Percentiles rank a stretch among this genome's conserved stretches.
phyloP scores from a whole-genome alignment of 2,797 vertebrate genomes.

The Darevskia nairensis region DNA sequence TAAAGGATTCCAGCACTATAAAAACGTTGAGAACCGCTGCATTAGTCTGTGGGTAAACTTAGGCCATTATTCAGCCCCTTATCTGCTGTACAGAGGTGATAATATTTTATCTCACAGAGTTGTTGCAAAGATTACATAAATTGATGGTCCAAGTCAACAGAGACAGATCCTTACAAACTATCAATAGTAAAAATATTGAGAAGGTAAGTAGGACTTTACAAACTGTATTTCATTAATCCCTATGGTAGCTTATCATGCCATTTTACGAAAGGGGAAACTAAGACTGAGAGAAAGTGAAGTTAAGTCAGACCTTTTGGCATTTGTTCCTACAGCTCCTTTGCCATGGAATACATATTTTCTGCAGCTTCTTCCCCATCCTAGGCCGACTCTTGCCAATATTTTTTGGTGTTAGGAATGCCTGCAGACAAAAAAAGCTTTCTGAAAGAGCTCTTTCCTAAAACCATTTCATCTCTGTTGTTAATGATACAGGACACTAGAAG shows the following conservation, averaged over 20 bases:
- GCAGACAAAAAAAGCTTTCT: neutral
- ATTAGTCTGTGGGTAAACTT: no score
- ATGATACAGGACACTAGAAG: conserved; percentile 15
- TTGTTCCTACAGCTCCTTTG: neutral
- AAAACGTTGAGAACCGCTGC: no score
- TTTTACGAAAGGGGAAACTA: neutral
- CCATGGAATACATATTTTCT: neutral
- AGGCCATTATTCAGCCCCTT: no score
- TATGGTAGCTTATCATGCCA: conserved; percentile 12
- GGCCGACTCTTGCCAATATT: neutral
- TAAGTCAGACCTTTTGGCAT: neutral
- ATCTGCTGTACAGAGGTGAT: no score
- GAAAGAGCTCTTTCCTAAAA: neutral
- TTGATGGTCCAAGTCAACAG: neutral
- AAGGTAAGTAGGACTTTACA: neutral
- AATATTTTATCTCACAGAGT: no score
- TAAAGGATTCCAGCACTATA: no score
- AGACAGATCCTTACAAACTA: neutral
- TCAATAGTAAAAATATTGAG: neutral
- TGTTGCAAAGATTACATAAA: neutral
- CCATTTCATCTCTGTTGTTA: neutral
- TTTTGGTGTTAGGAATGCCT: neutral
- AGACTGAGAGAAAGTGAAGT: neutral
- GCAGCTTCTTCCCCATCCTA: neutral
- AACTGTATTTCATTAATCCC: neutral